Percentiles rank a stretch among this genome's conserved stretches.
Conservation (phyloP, 2,797 vertebrate species). For the Acanthurus lineatus region DNA sequence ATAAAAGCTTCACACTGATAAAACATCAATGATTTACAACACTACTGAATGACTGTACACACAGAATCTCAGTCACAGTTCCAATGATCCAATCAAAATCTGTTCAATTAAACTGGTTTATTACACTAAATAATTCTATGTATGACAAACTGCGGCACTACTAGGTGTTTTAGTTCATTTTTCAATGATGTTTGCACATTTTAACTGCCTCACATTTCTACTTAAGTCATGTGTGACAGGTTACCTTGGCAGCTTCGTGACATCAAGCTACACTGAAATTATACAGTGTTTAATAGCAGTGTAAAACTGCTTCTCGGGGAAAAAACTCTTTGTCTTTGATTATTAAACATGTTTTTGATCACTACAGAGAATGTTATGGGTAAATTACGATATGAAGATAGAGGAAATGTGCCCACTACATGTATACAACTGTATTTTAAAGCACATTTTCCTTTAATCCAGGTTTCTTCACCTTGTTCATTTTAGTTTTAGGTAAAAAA, state of each 20-base stretch:
- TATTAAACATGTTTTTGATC: neutral
- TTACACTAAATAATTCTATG: neutral
- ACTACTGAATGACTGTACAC: neutral
- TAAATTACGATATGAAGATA: too few species aligned
- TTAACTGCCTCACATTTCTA: neutral
- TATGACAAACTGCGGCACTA: neutral
- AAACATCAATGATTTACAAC: neutral
- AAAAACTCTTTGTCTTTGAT: neutral
- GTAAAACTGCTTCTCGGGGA: neutral
- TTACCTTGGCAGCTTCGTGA: neutral
- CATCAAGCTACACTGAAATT: too few species aligned
- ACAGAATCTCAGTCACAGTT: neutral
- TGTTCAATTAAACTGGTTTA: conserved; percentile 6
- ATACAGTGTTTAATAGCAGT: neutral
- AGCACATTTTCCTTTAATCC: neutral
- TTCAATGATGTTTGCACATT: neutral
- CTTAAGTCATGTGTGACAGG: neutral
- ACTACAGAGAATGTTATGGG: neutral
- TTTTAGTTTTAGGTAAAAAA: neutral
- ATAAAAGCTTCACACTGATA: neutral
- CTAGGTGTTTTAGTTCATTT: neutral
- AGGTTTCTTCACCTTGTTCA: neutral
- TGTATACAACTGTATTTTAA: neutral
- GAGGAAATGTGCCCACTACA: neutral
- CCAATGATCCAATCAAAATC: neutral